Base-by-base conservation (phyloP, 2,888 invertebrate genomes). In the Caenorhabditis japonica region DNA sequence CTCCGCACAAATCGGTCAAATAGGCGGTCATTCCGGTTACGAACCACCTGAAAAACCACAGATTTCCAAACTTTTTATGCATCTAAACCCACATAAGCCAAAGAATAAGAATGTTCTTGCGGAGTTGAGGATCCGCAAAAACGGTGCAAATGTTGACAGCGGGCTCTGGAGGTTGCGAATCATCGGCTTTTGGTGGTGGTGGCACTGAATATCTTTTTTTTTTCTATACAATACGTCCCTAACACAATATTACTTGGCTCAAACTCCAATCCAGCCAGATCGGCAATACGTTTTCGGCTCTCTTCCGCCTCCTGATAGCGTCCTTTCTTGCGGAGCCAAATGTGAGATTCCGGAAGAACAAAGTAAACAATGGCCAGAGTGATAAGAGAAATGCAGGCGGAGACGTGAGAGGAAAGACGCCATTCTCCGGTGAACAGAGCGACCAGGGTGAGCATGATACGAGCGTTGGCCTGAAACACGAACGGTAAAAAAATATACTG, bases 281-380 rank as follows among this genome's bases (percentile, higher is more conserved):
- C 53, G 17, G 79, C 79, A 21, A 79, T 55, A n/a, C 75, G 66
- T 36, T 75, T 76, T 1, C 79, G 36, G 19, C 70, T 70, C 49
- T 60, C 75, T 44, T 79, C 79, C 4, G 79, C 64, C 43, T 79
- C 79, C 15, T 56, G 76, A 27, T 70, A 68, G 2, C 79, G 49
- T 34, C 79, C 79, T 66, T 72, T 81, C 25, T 75, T 72, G 19
- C 73, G 74, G 19, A 81, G 59, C 79, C 79, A 81, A 49, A 81
- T 79, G 47, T 79, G 81, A 30, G 71, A 72, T 66, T 81, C 81
- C 3, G 81, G 81, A 8, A 81, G 76, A 10, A 81, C 52, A 25
- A 79, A 79, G 33, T 74, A 60, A 43, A 79, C 76, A 21, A 79
- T 75, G 15, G 62, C 58, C 17, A 79, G 55, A 19, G 79, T 79